Base-by-base conservation (phyloP, 2,113 vertebrate genomes). In the Psittacara wagleri region DNA sequence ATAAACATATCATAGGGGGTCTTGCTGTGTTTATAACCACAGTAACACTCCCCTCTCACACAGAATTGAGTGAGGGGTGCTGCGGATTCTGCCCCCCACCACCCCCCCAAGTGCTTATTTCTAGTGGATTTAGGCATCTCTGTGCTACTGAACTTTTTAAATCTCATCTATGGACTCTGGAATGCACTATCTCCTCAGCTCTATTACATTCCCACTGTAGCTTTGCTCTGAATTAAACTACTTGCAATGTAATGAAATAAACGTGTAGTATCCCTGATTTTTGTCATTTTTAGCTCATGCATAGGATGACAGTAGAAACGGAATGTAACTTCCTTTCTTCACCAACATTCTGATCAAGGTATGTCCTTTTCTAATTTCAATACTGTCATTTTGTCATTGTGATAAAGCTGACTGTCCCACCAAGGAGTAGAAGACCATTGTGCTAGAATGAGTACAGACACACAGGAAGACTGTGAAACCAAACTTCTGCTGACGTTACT, bases 51-150 rank as follows among this genome's bases (percentile, higher is more conserved):
- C 7, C 57, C 28, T 48, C 20, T 72, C 5, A 8, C 14, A 51
- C 2, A 64, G 5, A 61, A 1, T 6, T 64, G 28, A 80, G 17
- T 37, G 22, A 72, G 6, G 16, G 1, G 5, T 46, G 10, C 2
- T 72, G 2, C 27, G 9, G 23, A 20, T 17, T 16, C 52, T 44
- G 17, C 27, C 25, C 10, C 3, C 6, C 10, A 3, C 5, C 25
- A 3, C 8, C 16, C 27, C 7, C 4, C 4, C 10, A 28, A 67
- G 17, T 43, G 11, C 3, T 28, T 54, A 18, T 57, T 81, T 24
- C 15, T 55, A 35, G 17, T 28, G 17, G 19, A 75, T 72, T 83
- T 75, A 19, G 8, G 13, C 5, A 37, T 35, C 7, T 52, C 29
- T 66, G 16, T 66, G 15, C 4, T 66, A 10, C 33, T 59, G 68